phyloP scores from a whole-genome alignment of 37 sponge, comb jelly and placozoan species.

The Mnemiopsis leidyi region DNA sequence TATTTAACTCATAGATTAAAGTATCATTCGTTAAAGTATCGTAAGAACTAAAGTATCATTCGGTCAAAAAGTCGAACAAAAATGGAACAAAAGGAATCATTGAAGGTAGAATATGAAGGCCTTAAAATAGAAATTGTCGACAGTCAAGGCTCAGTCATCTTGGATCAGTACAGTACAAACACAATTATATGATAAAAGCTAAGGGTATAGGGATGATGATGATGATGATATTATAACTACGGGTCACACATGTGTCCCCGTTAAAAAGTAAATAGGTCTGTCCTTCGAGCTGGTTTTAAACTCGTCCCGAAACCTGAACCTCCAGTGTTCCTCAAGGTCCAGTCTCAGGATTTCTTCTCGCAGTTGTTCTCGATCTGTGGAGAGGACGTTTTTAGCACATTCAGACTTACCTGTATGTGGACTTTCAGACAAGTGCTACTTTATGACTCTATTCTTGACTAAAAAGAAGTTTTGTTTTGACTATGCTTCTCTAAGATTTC shows the following conservation, averaged over 20 bases:
- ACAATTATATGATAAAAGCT: neutral
- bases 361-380: slow-evolving; percentile 77
- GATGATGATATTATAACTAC: neutral
- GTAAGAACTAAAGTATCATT: too few relatives aligned
- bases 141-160: neutral
- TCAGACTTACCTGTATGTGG: too few relatives aligned
- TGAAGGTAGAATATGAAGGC: neutral
- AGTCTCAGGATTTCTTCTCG: slow-evolving; percentile 86
- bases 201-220: neutral
- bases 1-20: neutral
- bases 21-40: neutral
- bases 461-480: too few relatives aligned
- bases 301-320: slow-evolving; percentile 84
- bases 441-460: too few relatives aligned
- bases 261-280: slow-evolving; percentile 86
- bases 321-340: slow-evolving; percentile 90
- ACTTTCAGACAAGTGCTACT: too few relatives aligned
- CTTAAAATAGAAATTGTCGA: neutral
- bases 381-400: too few relatives aligned
- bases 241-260: slow-evolving; percentile 70
- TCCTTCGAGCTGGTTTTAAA: slow-evolving; percentile 78
- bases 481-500: too few relatives aligned
- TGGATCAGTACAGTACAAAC: neutral
- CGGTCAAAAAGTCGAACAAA: too few relatives aligned
- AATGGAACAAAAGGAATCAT: neutral